These are phyloP conservation scores for Hyles euphorbiae DNA, from an alignment of 1,140 invertebrate genomes.

Conservation along the genomic window DNA sequence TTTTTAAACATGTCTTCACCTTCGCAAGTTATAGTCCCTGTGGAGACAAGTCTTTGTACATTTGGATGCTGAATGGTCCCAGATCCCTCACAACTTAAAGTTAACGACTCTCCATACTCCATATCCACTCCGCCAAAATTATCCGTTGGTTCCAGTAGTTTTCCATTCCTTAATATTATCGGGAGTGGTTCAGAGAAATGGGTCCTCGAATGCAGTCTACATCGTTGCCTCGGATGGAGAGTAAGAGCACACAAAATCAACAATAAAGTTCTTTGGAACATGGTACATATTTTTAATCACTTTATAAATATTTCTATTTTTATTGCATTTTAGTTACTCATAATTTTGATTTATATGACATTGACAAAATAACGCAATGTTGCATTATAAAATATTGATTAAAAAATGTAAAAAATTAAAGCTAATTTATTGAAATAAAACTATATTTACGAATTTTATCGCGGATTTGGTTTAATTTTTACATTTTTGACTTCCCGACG, in stretches of 20 bases:
- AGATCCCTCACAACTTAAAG: conserved; percentile 45
- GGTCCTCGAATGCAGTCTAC: conserved; percentile 40
- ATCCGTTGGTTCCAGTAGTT: conserved; percentile 52
- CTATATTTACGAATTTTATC: too few species aligned
- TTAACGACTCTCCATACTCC: conserved; percentile 39
- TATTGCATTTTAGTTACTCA: background rate
- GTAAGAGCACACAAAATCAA: conserved; percentile 48
- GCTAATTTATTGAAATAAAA: too few species aligned
- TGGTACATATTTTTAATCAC: conserved; percentile 14
- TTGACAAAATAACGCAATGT: too few species aligned
- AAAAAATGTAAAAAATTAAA: too few species aligned
- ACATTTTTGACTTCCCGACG: too few species aligned
- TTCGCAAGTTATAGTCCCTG: conserved; percentile 44
- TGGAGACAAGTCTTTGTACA: conserved; percentile 15
- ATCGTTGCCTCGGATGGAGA: conserved; percentile 32
- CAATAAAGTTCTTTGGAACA: conserved; percentile 38
- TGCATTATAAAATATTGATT: too few species aligned
- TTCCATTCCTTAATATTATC: conserved; percentile 42
- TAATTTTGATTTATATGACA: conserved; percentile 5
- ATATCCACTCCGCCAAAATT: conserved; percentile 43
- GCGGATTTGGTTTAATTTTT: too few species aligned
- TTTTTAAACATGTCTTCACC: conserved; percentile 50
- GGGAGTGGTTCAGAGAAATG: conserved; percentile 54
- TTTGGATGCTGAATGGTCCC: conserved; percentile 39
- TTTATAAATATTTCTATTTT: background rate